Base-by-base conservation (phyloP, 1,140 invertebrate genomes). In the Drosophila ficusphila region DNA sequence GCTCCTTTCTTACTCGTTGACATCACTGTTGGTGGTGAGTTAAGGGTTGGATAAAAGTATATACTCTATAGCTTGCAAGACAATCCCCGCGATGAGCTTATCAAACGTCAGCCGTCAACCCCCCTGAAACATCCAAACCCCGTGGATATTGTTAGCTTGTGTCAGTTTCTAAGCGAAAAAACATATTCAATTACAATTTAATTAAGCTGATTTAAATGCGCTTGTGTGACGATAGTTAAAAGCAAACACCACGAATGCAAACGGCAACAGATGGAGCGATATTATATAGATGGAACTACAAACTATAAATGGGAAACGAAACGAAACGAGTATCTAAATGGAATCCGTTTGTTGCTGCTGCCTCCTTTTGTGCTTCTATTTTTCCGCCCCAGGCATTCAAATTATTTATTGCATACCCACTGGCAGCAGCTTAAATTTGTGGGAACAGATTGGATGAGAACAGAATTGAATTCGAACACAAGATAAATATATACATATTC, bases 141-240 rank as follows among this genome's bases (percentile, higher is more conserved):
- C 19, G 8, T 39, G n/a, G 48, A 62, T 27, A 6, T 38, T 7
- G 27, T 23, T 47, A 53, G 21, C 27, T 39, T 47, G 44, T 38
- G 21, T 33, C 33, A 18, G 36, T 38, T 39, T 42, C 18, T 39
- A 31, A 23, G 25, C 38, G 8, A 56, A 75, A 75, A 61, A 72
- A 68, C 69, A 54, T 62, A 83, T 79, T 61, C 81, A 86, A 85
- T 85, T 79, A 76, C 76, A 79, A 86, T 86, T 86, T 79, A 85
- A 85, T 79, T 85, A 83, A 71, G 65, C 82, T 79, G 36, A 70
- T 71, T 79, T 71, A 47, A 69, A 74, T 64, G 79, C 44, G 42
- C 18, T 41, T 33, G 25, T 56, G 42, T 33, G 64, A 52, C 51
- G 56, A 44, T 56, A 60, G 23, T 61, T 61, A n/a, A 46, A 62